A percentile compares a stretch with the other conserved stretches of the same genome.
phyloP scores from a whole-genome alignment of 2,888 invertebrate species.

The Ophion slaviceki region DNA sequence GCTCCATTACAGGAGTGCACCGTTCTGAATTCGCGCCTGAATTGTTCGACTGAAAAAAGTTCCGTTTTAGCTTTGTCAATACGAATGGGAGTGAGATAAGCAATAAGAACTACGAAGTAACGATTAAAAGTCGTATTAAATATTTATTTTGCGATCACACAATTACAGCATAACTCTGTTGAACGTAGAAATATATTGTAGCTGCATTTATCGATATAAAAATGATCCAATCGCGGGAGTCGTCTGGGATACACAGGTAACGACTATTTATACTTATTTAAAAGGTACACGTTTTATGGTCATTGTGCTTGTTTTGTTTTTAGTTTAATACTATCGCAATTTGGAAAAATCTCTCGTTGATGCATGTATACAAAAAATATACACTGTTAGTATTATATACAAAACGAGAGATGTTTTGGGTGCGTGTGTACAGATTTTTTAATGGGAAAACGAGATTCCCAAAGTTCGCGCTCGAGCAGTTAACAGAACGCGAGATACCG shows the following conservation, averaged over 20 bases:
- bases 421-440: not conserved
- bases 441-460: not conserved
- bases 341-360: not conserved
- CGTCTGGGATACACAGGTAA: not conserved
- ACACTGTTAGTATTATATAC: conserved; percentile 8
- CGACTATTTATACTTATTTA: conserved; percentile 21
- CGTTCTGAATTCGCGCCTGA: conserved; percentile 21
- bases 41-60: conserved; percentile 16
- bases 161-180: conserved; percentile 52
- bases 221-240: conserved; percentile 23
- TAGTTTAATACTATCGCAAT: not conserved
- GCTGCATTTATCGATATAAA: not conserved
- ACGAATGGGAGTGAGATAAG: too few species aligned
- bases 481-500: not conserved
- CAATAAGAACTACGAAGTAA: conserved; percentile 2
- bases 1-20: conserved; percentile 27
- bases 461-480: not conserved
- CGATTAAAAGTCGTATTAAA: conserved; percentile 60
- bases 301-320: not conserved
- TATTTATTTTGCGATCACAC: conserved; percentile 50
- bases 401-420: conserved; percentile 15
- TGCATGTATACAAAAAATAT: conserved; percentile 20
- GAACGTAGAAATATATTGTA: conserved; percentile 46
- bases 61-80: not conserved
- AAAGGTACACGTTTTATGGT: not conserved